Base-by-base conservation (phyloP, 2,888 invertebrate species). In the Incurvaria masculella region DNA sequence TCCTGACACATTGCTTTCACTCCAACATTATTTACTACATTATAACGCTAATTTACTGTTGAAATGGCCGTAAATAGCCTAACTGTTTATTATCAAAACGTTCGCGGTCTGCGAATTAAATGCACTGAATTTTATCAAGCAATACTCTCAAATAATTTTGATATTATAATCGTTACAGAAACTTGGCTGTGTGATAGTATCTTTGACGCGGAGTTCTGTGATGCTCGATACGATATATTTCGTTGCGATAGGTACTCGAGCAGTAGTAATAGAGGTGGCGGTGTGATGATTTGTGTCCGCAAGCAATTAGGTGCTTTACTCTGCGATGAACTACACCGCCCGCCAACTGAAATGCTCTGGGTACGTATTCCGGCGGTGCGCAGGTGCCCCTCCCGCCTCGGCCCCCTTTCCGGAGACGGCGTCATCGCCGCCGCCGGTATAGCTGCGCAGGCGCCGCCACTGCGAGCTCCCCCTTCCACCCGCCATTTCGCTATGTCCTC, bases 211-310 rank as follows among this genome's bases (percentile, higher is more conserved):
- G 45, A 45, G 16, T n/a, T 39, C 2, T 45, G 45, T n/a, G 45
- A 45, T 16, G 18, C 16, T 11, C 10, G 45, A 4, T 45, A 45
- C 21, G 45, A 45, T 39, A 17, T 39, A 5, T 45, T 45, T 40
- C 21, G 45, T n/a, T 40, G 21, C 16, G 45, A 45, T 19, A 39
- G 45, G 16, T 16, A 45, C 14, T 14, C 14, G 14, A 3, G 4
- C 8, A 11, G 11, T 14, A 14, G 11, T 6, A 33, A n/a, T 3
- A 33, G 33, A 14, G 33, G 33, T 4, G 33, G 33, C 14, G 33
- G 33, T n/a, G 33, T 33, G 14, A 33, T 33, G 33, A 11, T 33
- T 4, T 33, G 33, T n/a, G 14, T 11, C 4, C 33, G 33, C 14
- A 4, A 11, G 33, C 11, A 33, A 14, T n/a, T 33, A 6, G 33